Base-by-base conservation (phyloP, 2,797 vertebrate species). In the Muscicapa comitata region DNA sequence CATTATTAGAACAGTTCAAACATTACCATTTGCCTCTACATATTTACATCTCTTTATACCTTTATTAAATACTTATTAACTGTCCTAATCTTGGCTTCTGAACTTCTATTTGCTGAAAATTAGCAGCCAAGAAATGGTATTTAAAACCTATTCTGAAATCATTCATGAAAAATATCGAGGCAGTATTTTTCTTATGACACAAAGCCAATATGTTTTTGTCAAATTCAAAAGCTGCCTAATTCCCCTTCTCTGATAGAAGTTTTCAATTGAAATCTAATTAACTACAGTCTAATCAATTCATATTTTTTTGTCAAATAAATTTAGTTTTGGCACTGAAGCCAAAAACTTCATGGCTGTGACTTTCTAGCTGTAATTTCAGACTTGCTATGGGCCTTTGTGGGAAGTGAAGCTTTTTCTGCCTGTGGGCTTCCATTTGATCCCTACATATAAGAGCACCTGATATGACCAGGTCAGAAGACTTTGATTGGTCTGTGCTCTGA, bases 241-340 rank as follows among this genome's bases (percentile, higher is more conserved):
- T 88, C 31, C 17, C 58, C 29, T 76, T 88, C 51, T 84, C 88
- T 90, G 88, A 92, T 57, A 88, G 73, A 73, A n/a, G 21, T 54
- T 93, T 93, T 96, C 86, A 92, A 76, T 42, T 92, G 92, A 90
- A 94, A 95, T 88, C 88, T 94, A 94, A 95, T 95, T 97, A 96
- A 90, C 70, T 90, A 50, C 76, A 93, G 80, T 61, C 83, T 95
- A 94, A 95, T 94, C 37, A 95, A 90, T 90, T 94, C 31, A 55
- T 78, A n/a, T 70, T 90, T 92, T 81, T 92, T 88, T 84, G 90
- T 82, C 86, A 86, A 73, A 93, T 77, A 88, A 87, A 84, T 86
- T 73, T 73, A 24, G 31, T 8, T 3, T 93, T 93, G 67, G 70
- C 83, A 87, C 10, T 35, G 62, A 88, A 91, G 58, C 59, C 33